Evolutionary conservation across 1,140 invertebrate genomes (phyloP).

Genomic region (Trichonephila clavipes): DNA sequence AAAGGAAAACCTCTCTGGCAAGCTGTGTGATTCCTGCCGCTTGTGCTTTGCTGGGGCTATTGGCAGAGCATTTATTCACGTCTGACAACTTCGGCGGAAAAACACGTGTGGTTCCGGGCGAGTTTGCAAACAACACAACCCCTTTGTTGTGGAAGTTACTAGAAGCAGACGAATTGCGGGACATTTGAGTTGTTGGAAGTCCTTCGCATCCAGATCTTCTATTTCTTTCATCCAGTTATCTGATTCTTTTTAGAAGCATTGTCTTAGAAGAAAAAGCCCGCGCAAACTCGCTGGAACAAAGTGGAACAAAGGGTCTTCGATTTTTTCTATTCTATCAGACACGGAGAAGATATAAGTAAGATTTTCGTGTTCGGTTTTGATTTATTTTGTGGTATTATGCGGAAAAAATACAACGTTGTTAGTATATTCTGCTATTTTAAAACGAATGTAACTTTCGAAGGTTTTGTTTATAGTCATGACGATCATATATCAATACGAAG

Average conservation of each 20-base stretch:
- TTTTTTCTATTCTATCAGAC: too few species aligned
- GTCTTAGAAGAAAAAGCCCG: too few species aligned
- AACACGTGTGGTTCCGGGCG: background rate
- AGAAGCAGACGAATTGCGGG: background rate
- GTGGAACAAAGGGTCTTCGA: too few species aligned
- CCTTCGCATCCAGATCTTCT: too few species aligned
- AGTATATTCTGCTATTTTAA: background rate
- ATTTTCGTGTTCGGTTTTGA: background rate
- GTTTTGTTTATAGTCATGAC: background rate
- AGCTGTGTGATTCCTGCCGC: background rate
- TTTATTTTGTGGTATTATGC: background rate
- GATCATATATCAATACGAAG: background rate
- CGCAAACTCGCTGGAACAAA: too few species aligned
- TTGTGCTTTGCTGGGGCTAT: background rate
- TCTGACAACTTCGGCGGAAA: slow-evolving; percentile 5
- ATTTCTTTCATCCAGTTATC: too few species aligned
- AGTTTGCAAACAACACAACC: background rate
- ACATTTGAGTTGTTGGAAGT: background rate
- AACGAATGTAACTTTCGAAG: background rate
- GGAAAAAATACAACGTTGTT: background rate
- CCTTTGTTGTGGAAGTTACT: background rate
- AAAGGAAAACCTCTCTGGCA: slow-evolving; percentile 31
- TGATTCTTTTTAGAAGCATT: too few species aligned
- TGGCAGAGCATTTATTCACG: background rate
- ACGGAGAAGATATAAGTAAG: too few species aligned